Conservation (phyloP, 2,797 vertebrate genomes). For the Micrastur ruficollis region DNA sequence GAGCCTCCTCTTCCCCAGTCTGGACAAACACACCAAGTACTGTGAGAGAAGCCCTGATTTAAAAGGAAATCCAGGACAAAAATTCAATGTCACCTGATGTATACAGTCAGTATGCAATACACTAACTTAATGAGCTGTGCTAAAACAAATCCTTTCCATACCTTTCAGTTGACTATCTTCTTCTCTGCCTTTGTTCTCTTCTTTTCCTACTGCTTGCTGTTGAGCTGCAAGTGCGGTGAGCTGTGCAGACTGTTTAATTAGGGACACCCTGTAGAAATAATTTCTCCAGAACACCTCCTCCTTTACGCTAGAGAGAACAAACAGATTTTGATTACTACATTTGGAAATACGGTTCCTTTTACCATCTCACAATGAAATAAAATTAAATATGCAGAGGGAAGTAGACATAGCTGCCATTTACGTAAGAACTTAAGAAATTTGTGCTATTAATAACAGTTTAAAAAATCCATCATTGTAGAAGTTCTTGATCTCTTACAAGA, state of each 20-base stretch:
- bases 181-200: conserved; percentile 61
- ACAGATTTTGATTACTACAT: neutral
- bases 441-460: neutral
- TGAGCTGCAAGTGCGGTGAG: conserved; percentile 87
- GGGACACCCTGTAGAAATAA: conserved; percentile 92
- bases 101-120: neutral
- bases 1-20: neutral
- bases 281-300: conserved; percentile 95
- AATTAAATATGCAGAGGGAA: neutral
- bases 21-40: neutral
- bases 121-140: neutral
- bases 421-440: neutral
- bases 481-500: neutral
- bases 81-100: neutral
- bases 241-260: conserved; percentile 93
- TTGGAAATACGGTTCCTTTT: neutral
- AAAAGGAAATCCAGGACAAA: neutral
- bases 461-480: neutral
- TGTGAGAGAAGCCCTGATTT: neutral
- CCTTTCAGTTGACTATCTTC: conserved; percentile 79
- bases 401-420: neutral
- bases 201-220: conserved; percentile 82
- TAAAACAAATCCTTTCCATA: conserved; percentile 49
- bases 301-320: conserved; percentile 82
- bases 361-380: neutral